Evolutionary conservation across 2,113 vertebrate genomes (phyloP), one percentile per base, ranked within the genome.

Genomic region (Dipodomys merriami): DNA sequence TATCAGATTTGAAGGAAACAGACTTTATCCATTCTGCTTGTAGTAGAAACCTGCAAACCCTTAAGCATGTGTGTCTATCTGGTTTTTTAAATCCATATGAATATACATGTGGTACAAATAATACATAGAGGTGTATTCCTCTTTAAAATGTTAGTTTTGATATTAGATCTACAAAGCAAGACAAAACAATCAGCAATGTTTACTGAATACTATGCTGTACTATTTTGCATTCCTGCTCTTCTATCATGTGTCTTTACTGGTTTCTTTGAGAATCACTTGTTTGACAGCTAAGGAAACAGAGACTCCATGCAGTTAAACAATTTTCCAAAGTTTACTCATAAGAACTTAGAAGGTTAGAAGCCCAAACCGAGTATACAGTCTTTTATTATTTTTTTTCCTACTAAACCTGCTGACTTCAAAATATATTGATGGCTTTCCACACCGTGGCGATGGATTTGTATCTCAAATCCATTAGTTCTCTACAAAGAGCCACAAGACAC

Each of bases 401-500:
- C 77, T 46, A 27, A 44, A 88, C 46, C 87, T 80, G 44, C 90
- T 72, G 73, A 95, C 71, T 93, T 85, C 80, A 86, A 93, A 95
- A 88, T 57, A 83, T 71, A 95, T 44, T 73, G 82, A 95, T 86
- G 49, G 74, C 73, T 83, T 86, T 85, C 69, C 68, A 69, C 64
- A 65, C 49, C 0, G 2, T 0, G 35, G 86, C 33, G 19, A 72
- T 25, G 88, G 62, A 90, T 86, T 84, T 74, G 20, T 44, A 39
- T 46, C 82, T 62, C 94, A 86, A 90, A 95, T 95, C 92, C 88
- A 89, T 92, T 86, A 62, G 13, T 90, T 93, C 53, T 62, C 19
- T 27, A 65, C 29, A 85, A 94, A 91, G 0, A 96, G 49, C 72
- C 81, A 94, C 76, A 90, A 90, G 39, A 68, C 15, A 20, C 88